These are phyloP conservation scores for Napeogenes inachia DNA, from an alignment of 2,888 invertebrate genomes.

Conservation along the genomic window DNA sequence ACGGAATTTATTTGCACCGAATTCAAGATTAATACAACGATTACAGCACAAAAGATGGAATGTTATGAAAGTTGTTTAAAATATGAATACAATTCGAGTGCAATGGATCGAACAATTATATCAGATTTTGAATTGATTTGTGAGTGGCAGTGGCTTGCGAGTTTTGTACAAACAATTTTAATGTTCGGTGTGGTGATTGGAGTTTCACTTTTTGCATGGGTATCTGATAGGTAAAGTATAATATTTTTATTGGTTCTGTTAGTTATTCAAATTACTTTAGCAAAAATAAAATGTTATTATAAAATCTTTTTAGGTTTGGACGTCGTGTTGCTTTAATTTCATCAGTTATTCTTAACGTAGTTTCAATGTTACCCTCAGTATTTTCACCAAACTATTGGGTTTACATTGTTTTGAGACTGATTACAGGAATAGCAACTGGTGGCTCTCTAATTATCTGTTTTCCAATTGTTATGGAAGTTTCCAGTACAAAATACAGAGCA, in stretches of 20 bases:
- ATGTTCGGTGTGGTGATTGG: constrained; percentile 53
- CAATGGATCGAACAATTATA: constrained; percentile 44
- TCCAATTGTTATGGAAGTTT: constrained; percentile 76
- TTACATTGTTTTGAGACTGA: constrained; percentile 79
- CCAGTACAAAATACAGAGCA: constrained; percentile 70
- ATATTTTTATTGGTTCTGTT: background rate
- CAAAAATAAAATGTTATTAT: background rate
- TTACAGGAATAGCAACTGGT: constrained; percentile 83
- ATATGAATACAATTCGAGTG: constrained; percentile 40
- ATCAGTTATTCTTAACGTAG: constrained; percentile 80
- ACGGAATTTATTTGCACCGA: constrained; percentile 45
- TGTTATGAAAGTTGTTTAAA: constrained; percentile 48
- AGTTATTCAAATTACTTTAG: background rate
- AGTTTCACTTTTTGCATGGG: constrained; percentile 48
- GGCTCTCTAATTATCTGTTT: constrained; percentile 80
- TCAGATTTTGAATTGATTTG: constrained; percentile 51
- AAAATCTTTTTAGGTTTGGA: constrained; percentile 41
- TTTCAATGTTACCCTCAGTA: constrained; percentile 80
- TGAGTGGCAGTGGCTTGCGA: constrained; percentile 47
- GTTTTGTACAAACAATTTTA: constrained; percentile 46
- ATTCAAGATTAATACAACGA: constrained; percentile 35
- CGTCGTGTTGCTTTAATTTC: constrained; percentile 78
- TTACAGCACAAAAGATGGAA: constrained; percentile 37
- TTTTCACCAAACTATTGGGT: constrained; percentile 75
- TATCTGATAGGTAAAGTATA: constrained; percentile 56